A percentile compares a stretch with the other conserved stretches of the same genome.
These are phyloP conservation scores for Choloepus hoffmanni DNA, from an alignment of 2,113 vertebrate genomes.

Conservation along the genomic window DNA sequence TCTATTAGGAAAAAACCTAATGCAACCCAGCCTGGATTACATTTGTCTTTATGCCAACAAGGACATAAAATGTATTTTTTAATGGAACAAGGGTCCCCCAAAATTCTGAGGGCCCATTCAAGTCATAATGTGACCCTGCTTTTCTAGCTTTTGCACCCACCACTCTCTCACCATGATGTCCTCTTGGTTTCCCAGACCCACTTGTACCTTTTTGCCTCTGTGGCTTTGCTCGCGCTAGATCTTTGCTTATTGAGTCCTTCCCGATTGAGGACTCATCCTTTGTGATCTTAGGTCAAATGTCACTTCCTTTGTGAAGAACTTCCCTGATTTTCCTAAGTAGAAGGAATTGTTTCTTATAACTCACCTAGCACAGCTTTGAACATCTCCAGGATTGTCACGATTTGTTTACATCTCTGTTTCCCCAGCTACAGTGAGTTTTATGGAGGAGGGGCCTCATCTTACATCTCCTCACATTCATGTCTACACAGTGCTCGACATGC, in stretches of 20 bases:
- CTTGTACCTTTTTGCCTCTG: background rate
- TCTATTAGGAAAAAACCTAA: background rate
- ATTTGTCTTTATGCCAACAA: conserved; percentile 2
- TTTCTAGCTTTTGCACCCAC: background rate
- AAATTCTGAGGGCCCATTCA: background rate
- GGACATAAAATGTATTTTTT: background rate
- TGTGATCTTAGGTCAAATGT: background rate
- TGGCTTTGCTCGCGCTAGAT: background rate
- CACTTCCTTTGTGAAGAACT: background rate
- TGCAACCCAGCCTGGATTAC: background rate
- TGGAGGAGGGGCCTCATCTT: background rate
- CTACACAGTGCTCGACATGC: background rate
- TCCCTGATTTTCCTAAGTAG: background rate
- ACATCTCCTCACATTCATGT: background rate
- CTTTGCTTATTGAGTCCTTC: background rate
- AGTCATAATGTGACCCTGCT: background rate
- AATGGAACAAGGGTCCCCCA: background rate
- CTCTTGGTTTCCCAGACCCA: background rate
- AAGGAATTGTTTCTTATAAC: background rate
- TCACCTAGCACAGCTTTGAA: background rate
- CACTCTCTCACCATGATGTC: background rate
- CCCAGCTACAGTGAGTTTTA: background rate
- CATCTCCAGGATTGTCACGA: background rate
- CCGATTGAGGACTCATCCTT: background rate
- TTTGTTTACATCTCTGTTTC: background rate